Evolutionary conservation across 2,113 vertebrate species (phyloP), one percentile per base, ranked within the genome.

Genomic region (Cygnus buccinator): DNA sequence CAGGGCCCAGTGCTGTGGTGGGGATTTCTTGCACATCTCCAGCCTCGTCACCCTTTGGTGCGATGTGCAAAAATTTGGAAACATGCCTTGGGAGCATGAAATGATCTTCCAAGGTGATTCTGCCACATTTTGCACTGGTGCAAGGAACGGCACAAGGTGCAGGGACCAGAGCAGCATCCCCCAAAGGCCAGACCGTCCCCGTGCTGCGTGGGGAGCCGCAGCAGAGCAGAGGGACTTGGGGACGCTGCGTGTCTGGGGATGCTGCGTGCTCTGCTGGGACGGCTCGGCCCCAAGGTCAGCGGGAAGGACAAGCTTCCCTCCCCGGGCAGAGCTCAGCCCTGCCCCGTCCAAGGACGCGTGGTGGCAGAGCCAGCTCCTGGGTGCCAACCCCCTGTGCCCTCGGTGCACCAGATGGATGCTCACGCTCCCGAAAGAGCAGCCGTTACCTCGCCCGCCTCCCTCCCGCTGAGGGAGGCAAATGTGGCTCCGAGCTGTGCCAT

Each of bases 311-410:
- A 93, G 23, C 63, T 94, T 95, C 77, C n/a, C 84, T 70, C 65
- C 87, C 74, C 71, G 79, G 77, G 71, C 66, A 89, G 62, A 93
- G 33, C 70, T 95, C 87, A 87, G 61, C 57, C 11, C 37, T 94
- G 79, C 76, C 66, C 54, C 44, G 68, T 90, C 75, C 75, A 52
- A 91, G 21, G 46, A 26, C 83, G 65, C 0, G 0, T 22, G 57
- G 72, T 86, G 83, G 73, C 83, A 90, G 76, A 93, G 90, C 93
- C 95, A 96, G 79, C 87, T 94, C 86, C 93, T 94, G 92, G 96
- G 96, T 90, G 94, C 96, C 95, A 96, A 96, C 66, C 90, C 92
- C 94, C 92, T 9, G 88, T 89, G 92, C 90, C 95, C 93, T 89
- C 88, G 90, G 88, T 18, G 0, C 76, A 81, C 90, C 93, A 96